Evolutionary conservation across 2,113 vertebrate genomes (phyloP).

Genomic region (Plotosus lineatus): DNA sequence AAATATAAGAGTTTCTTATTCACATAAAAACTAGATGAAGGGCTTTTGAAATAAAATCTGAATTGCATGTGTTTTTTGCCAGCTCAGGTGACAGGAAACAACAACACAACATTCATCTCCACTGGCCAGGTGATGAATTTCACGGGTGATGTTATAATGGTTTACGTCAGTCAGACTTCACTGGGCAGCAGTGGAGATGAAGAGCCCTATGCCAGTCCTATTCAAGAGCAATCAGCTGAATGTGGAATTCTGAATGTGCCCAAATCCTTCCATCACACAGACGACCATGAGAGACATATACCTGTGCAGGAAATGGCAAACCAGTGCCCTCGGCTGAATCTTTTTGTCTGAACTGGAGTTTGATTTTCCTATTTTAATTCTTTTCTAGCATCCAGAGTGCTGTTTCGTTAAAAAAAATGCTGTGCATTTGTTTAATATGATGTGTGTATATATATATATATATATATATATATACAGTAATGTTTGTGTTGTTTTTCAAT

Average conservation of each 20-base stretch:
- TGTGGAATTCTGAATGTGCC: slow-evolving; percentile 73
- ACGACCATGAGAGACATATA: slow-evolving; percentile 57
- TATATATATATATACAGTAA: slow-evolving; percentile 61
- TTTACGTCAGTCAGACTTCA: slow-evolving; percentile 89
- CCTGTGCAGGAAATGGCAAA: slow-evolving; percentile 66
- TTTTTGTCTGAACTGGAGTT: slow-evolving; percentile 22
- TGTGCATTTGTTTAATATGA: slow-evolving; percentile 78
- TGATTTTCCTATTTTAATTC: background rate
- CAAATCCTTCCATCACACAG: slow-evolving; percentile 56
- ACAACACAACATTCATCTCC: slow-evolving; percentile 97
- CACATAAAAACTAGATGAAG: background rate
- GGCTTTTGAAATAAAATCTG: background rate
- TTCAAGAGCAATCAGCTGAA: slow-evolving; percentile 84
- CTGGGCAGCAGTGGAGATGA: slow-evolving; percentile 72
- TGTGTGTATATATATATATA: slow-evolving; percentile 63
- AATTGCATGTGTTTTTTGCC: slow-evolving; percentile 24
- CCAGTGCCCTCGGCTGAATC: slow-evolving; percentile 9
- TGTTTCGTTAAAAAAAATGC: slow-evolving; percentile 71
- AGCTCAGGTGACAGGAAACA: slow-evolving; percentile 93
- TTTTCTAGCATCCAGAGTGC: slow-evolving; percentile 65
- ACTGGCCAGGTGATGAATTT: slow-evolving; percentile 99
- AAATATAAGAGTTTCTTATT: background rate
- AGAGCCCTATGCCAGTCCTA: slow-evolving; percentile 79
- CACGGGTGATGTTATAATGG: slow-evolving; percentile 92
- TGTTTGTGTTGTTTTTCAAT: slow-evolving; percentile 55